A percentile compares a stretch with the other conserved stretches of the same genome.
These are phyloP conservation scores for Trichechus manatus DNA, from an alignment of 2,113 vertebrate species.

Conservation along the genomic window DNA sequence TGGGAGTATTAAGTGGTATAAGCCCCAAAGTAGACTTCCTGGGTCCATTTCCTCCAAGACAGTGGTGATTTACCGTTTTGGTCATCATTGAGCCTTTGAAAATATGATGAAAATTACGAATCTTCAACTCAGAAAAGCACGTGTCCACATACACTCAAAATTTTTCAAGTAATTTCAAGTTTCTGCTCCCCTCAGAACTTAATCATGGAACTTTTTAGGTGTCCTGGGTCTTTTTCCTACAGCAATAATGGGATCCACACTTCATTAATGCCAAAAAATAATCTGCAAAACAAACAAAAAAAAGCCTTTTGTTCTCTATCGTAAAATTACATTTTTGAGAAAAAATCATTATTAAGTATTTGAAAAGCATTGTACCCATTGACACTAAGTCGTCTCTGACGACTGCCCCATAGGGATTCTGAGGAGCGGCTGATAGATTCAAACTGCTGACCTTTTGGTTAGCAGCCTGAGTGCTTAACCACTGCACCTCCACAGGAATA, in stretches of 20 bases:
- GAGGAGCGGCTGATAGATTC: no score
- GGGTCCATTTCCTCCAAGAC: not conserved
- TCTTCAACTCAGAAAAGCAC: not conserved
- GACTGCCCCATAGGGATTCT: no score
- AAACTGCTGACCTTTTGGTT: no score
- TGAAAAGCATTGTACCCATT: not conserved
- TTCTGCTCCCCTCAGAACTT: not conserved
- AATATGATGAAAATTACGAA: not conserved
- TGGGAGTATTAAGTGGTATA: not conserved
- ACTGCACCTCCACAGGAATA: no score
- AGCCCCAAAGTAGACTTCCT: not conserved
- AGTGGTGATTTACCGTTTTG: not conserved
- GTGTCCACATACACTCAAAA: not conserved
- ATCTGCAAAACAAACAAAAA: not conserved
- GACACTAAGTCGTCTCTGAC: no score
- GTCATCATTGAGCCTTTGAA: not conserved
- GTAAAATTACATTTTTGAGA: constrained; percentile 70
- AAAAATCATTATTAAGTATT: constrained; percentile 66
- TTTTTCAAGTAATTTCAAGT: not conserved
- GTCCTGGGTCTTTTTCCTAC: not conserved
- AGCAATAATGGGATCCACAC: no score
- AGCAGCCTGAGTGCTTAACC: no score
- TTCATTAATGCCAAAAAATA: not conserved
- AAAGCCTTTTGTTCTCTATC: constrained; percentile 55
- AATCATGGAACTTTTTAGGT: not conserved